Conservation (phyloP, 2,888 invertebrate species). For the Candidula unifasciata region DNA sequence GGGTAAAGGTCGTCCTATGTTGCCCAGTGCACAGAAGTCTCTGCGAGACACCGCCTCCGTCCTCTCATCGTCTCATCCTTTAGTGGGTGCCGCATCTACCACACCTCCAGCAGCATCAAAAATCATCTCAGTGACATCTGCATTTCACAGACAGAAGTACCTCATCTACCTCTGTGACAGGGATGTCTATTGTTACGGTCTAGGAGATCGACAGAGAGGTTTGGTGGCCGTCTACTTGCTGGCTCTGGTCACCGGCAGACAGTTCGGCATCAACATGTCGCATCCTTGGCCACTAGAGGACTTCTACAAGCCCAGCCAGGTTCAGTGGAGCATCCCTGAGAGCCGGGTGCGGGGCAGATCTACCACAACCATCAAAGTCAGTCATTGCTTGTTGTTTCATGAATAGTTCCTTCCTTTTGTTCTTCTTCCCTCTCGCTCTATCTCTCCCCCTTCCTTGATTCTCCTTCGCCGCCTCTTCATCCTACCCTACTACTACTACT, state of each 20-base stretch:
- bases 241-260: constrained; percentile 54
- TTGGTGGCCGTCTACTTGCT: constrained; percentile 52
- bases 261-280: too few species aligned
- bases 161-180: not conserved
- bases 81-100: not conserved
- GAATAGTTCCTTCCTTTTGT: too few species aligned
- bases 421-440: too few species aligned
- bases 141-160: not conserved
- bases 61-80: too few species aligned
- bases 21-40: too few species aligned
- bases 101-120: not conserved
- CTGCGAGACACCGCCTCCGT: too few species aligned
- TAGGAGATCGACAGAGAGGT: too few species aligned
- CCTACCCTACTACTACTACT: constrained; percentile 8
- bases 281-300: not conserved
- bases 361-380: too few species aligned
- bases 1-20: too few species aligned
- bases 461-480: too few species aligned
- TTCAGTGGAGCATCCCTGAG: not conserved
- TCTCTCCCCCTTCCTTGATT: too few species aligned
- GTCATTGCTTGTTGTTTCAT: too few species aligned
- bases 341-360: not conserved
- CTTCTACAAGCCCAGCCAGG: not conserved
- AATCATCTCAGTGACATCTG: not conserved
- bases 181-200: not conserved